Percentiles rank a stretch among this genome's conserved stretches.
phyloP scores from a whole-genome alignment of 2,113 vertebrate species.

The Semnornis frantzii region DNA sequence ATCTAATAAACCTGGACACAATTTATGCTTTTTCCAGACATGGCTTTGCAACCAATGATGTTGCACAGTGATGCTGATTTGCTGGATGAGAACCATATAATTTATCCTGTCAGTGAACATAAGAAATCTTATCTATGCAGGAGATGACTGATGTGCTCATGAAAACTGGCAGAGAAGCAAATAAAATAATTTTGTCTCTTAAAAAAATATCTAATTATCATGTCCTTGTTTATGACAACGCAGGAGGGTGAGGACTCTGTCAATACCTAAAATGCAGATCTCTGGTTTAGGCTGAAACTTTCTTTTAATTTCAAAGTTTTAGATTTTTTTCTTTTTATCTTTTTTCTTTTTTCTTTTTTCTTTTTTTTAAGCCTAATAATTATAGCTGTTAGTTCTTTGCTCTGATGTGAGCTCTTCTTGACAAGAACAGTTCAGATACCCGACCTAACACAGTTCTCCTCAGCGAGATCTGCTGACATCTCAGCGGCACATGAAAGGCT shows the following conservation, averaged over 20 bases:
- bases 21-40: slow-evolving; percentile 75
- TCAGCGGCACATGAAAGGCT: not conserved
- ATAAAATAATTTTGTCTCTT: slow-evolving; percentile 78
- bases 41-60: slow-evolving; percentile 73
- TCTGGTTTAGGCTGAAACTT: slow-evolving; percentile 6
- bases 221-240: slow-evolving; percentile 32
- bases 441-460: not conserved
- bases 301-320: not conserved
- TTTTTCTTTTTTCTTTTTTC: no score
- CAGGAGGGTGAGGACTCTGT: not conserved
- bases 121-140: slow-evolving; percentile 74
- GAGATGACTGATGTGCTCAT: slow-evolving; percentile 76
- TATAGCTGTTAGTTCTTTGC: not conserved
- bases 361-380: not conserved
- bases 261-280: not conserved
- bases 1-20: slow-evolving; percentile 77
- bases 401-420: not conserved
- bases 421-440: not conserved
- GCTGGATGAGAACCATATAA: slow-evolving; percentile 79
- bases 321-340: not conserved
- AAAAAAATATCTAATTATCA: slow-evolving; percentile 76
- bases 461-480: not conserved
- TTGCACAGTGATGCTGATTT: slow-evolving; percentile 78
- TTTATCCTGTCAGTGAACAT: slow-evolving; percentile 79
- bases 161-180: slow-evolving; percentile 77